Evolutionary conservation across 92 coral and sea anemone genomes (phyloP).

Genomic region (Phenganax stokvisi): DNA sequence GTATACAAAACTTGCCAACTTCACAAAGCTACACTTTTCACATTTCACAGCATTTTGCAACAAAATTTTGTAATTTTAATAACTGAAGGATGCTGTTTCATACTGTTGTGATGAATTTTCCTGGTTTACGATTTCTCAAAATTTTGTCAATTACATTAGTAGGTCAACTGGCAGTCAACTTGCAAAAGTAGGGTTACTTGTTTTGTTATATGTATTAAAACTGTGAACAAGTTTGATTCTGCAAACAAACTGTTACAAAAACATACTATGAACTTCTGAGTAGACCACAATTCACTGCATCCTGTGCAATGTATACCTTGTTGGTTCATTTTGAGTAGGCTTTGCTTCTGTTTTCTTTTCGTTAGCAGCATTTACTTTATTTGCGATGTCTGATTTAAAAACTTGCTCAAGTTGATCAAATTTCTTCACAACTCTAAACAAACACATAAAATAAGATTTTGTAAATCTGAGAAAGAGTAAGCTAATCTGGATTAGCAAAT

Average conservation of each 20-base stretch:
- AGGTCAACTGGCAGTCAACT: no score
- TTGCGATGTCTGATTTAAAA: slow-evolving; percentile 21
- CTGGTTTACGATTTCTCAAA: no score
- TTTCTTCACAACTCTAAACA: slow-evolving; percentile 27
- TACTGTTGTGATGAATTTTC: no score
- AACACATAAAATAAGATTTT: not conserved
- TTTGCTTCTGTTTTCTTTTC: slow-evolving; percentile 1
- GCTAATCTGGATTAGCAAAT: not conserved
- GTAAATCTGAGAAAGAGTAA: not conserved
- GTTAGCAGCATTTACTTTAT: slow-evolving; percentile 3
- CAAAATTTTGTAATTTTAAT: no score
- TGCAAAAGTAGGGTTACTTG: no score
- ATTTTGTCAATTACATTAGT: no score
- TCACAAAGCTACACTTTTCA: no score
- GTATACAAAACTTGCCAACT: no score
- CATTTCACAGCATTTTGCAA: no score
- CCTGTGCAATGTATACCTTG: not conserved
- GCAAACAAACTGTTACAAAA: not conserved
- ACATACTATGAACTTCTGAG: not conserved
- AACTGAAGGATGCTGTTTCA: no score
- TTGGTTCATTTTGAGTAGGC: slow-evolving; percentile 1
- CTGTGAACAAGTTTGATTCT: no score
- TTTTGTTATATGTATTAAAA: no score
- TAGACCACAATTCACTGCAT: not conserved
- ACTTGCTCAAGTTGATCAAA: slow-evolving; percentile 28